Evolutionary conservation across 2,888 invertebrate species (phyloP), one percentile per base, ranked within the genome.

Genomic region (Drosophila birchii): DNA sequence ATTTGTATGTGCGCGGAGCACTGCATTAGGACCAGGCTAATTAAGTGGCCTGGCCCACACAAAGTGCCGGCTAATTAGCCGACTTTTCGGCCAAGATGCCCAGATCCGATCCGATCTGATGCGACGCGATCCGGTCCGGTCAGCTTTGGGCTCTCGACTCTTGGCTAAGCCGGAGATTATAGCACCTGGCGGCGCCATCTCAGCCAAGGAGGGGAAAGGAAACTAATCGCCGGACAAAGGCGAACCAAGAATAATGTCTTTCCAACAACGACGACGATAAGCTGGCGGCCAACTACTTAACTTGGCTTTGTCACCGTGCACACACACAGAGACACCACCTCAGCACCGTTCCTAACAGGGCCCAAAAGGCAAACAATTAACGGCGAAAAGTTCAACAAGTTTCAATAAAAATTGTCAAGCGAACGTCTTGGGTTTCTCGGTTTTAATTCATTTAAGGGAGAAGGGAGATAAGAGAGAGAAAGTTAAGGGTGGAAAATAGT

Each of bases 1-100:
- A 88, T 82, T 76, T 90, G 74, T 89, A 90, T 73, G 79, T 88
- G 76, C 82, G 88, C 66, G 88, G 88, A 8, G 75, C 78, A n/a
- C 76, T 87, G 64, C 78, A 84, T 59, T 82, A 56, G 54, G 9
- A 26, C 3, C 74, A 59, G 64, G 69, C 82, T 86, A 88, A 88
- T 88, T 88, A 88, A 86, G 88, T 86, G 81, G 80, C 81, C 75
- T 44, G 44, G 23, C 47, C 29, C 81, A 77, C 80, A 83, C 78
- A 86, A 88, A 86, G 85, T 86, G 88, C 81, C 80, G 83, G 81
- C 88, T 86, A 86, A 86, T 86, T 88, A 86, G 88, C 75, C 78
- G 84, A 80, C 81, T 86, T 84, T 80, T 76, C 23, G 78, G 81
- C 83, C 79, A 68, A 58, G 44, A 56, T 36, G 45, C 44, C 18